Evolutionary conservation across 2,113 vertebrate genomes (phyloP).

Genomic region (Craseonycteris thonglongyai): DNA sequence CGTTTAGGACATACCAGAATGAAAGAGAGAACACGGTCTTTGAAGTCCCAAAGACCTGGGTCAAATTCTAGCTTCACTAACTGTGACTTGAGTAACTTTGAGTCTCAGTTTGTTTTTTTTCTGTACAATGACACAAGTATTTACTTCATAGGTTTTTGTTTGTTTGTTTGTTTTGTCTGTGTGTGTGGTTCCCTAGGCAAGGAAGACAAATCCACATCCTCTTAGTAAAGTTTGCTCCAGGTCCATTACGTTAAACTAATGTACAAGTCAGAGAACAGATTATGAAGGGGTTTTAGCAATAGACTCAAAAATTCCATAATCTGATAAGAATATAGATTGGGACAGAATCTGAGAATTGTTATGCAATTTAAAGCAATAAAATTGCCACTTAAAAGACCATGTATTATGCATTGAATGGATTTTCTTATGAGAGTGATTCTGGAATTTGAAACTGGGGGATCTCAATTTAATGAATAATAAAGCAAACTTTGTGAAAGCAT

Average conservation of each 20-base stretch:
- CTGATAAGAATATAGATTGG: background rate
- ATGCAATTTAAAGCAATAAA: background rate
- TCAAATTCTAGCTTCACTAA: background rate
- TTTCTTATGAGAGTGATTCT: background rate
- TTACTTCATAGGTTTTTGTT: background rate
- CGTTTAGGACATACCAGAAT: background rate
- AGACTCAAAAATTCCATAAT: background rate
- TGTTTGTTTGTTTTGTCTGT: too few relatives aligned
- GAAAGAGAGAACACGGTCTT: background rate
- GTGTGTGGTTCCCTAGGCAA: background rate
- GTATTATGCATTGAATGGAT: background rate
- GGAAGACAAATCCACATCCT: background rate
- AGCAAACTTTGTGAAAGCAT: background rate
- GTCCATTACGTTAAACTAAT: background rate
- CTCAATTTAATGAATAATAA: background rate
- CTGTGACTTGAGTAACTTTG: background rate
- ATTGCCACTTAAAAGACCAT: background rate
- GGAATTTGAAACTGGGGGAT: background rate
- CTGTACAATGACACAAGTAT: background rate
- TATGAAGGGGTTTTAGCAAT: background rate
- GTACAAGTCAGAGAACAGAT: background rate
- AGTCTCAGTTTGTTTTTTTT: background rate
- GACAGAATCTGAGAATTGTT: background rate
- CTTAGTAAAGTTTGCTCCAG: background rate
- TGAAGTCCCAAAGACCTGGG: background rate